phyloP scores from a whole-genome alignment of 2,797 vertebrate genomes.

The Ctenochaetus hawaiiensis region DNA sequence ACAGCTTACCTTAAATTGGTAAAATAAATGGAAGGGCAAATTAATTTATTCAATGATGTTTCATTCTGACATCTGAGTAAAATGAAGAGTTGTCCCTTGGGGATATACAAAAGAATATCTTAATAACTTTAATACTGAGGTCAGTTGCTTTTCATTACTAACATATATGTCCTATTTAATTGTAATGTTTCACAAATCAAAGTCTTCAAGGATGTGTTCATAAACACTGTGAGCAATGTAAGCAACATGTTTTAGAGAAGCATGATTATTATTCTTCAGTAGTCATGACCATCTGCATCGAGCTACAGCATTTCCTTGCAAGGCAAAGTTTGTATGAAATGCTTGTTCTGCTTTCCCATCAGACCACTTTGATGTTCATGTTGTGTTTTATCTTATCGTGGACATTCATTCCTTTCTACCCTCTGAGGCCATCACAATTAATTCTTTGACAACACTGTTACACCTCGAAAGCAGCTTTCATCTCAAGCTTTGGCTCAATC shows the following conservation, averaged over 20 bases:
- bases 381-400: slow-evolving; percentile 52
- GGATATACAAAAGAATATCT: neutral
- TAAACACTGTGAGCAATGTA: slow-evolving; percentile 7
- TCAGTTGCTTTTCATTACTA: neutral
- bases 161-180: neutral
- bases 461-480: slow-evolving; percentile 62
- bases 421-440: slow-evolving; percentile 61
- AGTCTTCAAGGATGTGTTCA: neutral
- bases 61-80: neutral
- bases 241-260: neutral
- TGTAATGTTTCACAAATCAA: slow-evolving; percentile 8
- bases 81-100: neutral
- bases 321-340: slow-evolving; percentile 43
- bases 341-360: slow-evolving; percentile 29
- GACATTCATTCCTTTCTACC: slow-evolving; percentile 44
- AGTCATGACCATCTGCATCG: slow-evolving; percentile 9
- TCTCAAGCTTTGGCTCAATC: slow-evolving; percentile 52
- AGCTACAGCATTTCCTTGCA: neutral
- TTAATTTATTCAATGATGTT: neutral
- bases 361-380: slow-evolving; percentile 68
- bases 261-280: slow-evolving; percentile 36
- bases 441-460: slow-evolving; percentile 51
- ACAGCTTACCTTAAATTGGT: too few relatives aligned
- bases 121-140: neutral
- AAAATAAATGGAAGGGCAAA: too few relatives aligned